Conservation (phyloP, 2,888 invertebrate species). For the Ennomos quercinarius region DNA sequence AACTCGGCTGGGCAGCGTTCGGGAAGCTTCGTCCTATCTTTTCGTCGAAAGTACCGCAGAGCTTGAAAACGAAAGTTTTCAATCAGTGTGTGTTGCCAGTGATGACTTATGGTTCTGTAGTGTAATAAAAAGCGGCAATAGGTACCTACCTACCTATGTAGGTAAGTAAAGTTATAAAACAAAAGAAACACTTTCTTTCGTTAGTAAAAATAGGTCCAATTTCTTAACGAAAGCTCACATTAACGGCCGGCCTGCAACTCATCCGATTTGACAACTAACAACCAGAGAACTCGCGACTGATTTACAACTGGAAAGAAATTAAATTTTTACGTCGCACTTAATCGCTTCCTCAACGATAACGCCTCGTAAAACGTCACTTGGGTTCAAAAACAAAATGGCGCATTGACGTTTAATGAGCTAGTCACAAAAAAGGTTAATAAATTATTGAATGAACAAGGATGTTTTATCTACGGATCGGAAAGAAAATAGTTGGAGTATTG, state of each 20-base stretch:
- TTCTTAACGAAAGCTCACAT: conserved; percentile 11
- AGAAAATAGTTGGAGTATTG: conserved; percentile 20
- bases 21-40: too few species aligned
- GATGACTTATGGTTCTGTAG: too few species aligned
- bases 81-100: too few species aligned
- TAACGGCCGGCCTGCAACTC: conserved; percentile 35
- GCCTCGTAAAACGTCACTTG: conserved; percentile 44
- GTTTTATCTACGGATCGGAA: conserved; percentile 29
- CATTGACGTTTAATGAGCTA: conserved; percentile 39
- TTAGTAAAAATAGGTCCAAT: conserved; percentile 13
- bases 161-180: background rate
- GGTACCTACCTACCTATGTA: background rate
- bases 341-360: conserved; percentile 47
- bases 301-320: conserved; percentile 47
- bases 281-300: conserved; percentile 40
- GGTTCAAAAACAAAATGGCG: conserved; percentile 43
- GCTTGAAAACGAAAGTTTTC: too few species aligned
- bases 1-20: too few species aligned
- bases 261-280: conserved; percentile 42
- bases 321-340: conserved; percentile 47
- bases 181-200: background rate
- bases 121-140: too few species aligned
- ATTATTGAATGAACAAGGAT: conserved; percentile 37
- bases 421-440: conserved; percentile 39
- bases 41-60: too few species aligned